Evolutionary conservation across 2,113 vertebrate species (phyloP).

Genomic region (Chloropsis cyanopogon): DNA sequence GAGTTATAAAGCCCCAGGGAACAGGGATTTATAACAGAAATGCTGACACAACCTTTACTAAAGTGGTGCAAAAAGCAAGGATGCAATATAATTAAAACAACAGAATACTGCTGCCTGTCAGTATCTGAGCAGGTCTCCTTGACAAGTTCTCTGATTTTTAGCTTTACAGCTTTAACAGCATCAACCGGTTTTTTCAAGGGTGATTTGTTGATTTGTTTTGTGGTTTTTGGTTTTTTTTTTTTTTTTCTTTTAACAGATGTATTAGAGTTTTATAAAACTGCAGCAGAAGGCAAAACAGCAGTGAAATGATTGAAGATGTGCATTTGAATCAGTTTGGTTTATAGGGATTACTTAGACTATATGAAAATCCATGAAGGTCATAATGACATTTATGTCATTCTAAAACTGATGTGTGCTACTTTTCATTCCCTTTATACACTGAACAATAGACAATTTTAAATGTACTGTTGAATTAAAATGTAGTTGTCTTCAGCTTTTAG

Average conservation of each 20-base stretch:
- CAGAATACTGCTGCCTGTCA: neutral
- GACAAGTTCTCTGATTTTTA: constrained; percentile 57
- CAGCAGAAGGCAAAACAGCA: constrained; percentile 61
- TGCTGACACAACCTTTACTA: neutral
- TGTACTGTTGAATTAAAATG: constrained; percentile 43
- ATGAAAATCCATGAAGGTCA: constrained; percentile 71
- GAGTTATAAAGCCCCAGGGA: neutral
- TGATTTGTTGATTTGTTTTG: neutral
- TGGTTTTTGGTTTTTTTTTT: neutral
- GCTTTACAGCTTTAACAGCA: constrained; percentile 26
- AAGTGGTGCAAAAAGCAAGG: neutral
- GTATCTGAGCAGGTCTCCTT: constrained; percentile 40
- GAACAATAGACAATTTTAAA: constrained; percentile 43
- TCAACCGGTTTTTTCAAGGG: neutral
- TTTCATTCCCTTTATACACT: constrained; percentile 59
- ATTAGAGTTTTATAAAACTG: constrained; percentile 39
- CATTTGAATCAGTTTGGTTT: constrained; percentile 69
- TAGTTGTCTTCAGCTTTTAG: constrained; percentile 21
- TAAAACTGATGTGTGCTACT: constrained; percentile 53
- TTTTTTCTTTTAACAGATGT: neutral
- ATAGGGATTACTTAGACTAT: constrained; percentile 64
- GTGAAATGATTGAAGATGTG: constrained; percentile 67
- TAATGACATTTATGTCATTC: constrained; percentile 70
- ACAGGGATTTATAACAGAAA: neutral
- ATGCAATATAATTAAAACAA: constrained; percentile 55